Evolutionary conservation across 2,888 invertebrate species (phyloP), one percentile per base, ranked within the genome.

Genomic region (Suillia variegata): DNA sequence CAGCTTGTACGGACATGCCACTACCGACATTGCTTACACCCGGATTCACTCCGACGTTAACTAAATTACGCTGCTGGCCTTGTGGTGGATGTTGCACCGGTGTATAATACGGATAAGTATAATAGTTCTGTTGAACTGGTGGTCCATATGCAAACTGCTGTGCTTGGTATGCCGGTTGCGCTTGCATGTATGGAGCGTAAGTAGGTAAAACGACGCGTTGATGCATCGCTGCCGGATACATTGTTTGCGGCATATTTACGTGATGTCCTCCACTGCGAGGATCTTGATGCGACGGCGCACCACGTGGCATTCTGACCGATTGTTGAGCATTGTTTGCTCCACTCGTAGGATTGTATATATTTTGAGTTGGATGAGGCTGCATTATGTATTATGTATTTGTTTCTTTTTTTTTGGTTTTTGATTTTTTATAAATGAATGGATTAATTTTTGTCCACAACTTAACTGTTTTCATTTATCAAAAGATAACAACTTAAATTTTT

Each of bases 161-260:
- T n/a, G 66, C 26, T 56, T 71, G 70, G 60, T 71, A 78, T 6
- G 76, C 58, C 49, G 69, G 74, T 45, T 77, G 79, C 17, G 81
- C 70, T 17, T 73, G 71, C n/a, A 64, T 61, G 63, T 68, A 77
- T 54, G 72, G 68, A 45, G 73, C 69, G 61, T 68, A 78, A 67
- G 69, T 74, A 54, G 70, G 77, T 58, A 74, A 68, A 49, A 74
- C 76, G 64, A 75, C 78, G 62, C 69, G 77, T 68, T 68, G 76
- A 60, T 76, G 77, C 49, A 78, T 66, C 34, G 69, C 61, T 58
- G 70, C 73, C 61, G 68, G 74, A 71, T 68, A 80, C 76, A 75
- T 79, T 62, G 73, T 58, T 58, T 67, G 70, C n/a, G n/a, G n/a
- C 60, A 78, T 69, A 34, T 69, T 74, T 18, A 79, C 68, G 59